A percentile compares a stretch with the other conserved stretches of the same genome.
These are phyloP conservation scores for Diplodus puntazzo DNA, from an alignment of 2,797 vertebrate species.

Conservation along the genomic window DNA sequence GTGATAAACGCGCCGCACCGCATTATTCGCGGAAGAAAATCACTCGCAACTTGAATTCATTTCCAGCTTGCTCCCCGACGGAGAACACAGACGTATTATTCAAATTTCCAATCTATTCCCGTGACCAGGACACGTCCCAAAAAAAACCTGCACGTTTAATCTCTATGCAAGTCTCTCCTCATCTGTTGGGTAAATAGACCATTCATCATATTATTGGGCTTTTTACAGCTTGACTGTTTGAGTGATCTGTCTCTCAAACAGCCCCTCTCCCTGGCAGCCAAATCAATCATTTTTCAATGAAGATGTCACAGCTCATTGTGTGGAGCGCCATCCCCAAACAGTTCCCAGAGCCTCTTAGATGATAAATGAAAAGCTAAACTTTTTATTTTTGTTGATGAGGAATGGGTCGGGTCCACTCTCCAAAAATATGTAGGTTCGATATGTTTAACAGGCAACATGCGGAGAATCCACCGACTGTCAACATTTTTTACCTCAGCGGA, in stretches of 20 bases:
- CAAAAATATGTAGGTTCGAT: slow-evolving; percentile 2
- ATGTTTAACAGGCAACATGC: neutral
- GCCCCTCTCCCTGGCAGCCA: slow-evolving; percentile 66
- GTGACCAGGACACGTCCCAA: slow-evolving; percentile 57
- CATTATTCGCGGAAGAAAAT: slow-evolving; percentile 43
- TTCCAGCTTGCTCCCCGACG: slow-evolving; percentile 61
- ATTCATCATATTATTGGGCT: slow-evolving; percentile 81
- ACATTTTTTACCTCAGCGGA: slow-evolving; percentile 49
- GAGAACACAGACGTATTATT: slow-evolving; percentile 68
- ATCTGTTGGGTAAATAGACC: slow-evolving; percentile 80
- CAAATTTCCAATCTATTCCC: slow-evolving; percentile 60
- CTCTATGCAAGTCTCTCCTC: slow-evolving; percentile 74
- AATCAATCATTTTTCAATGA: slow-evolving; percentile 83
- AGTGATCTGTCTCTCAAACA: slow-evolving; percentile 80
- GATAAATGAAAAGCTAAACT: slow-evolving; percentile 65
- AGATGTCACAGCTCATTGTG: slow-evolving; percentile 82
- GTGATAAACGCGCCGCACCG: slow-evolving; percentile 57
- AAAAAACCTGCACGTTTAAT: slow-evolving; percentile 66
- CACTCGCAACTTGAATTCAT: slow-evolving; percentile 56
- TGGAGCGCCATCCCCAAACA: slow-evolving; percentile 66
- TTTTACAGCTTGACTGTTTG: slow-evolving; percentile 78
- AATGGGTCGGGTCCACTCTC: neutral
- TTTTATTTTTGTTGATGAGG: slow-evolving; percentile 16
- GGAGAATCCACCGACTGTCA: slow-evolving; percentile 31
- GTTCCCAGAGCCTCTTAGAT: slow-evolving; percentile 54